Base-by-base conservation (phyloP, 2,797 vertebrate species). In the Spatula clypeata region DNA sequence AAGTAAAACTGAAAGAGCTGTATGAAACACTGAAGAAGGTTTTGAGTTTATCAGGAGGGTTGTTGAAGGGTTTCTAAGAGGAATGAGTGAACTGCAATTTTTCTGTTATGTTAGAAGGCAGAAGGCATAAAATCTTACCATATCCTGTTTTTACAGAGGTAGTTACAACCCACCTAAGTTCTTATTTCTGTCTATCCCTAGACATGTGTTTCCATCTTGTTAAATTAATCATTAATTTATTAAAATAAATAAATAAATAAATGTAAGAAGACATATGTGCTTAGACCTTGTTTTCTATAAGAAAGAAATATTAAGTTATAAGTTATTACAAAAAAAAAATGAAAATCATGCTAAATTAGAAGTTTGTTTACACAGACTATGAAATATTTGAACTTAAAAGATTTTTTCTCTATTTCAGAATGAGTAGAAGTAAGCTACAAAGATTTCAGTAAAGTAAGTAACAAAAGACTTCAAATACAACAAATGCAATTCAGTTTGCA, bases 181-280 rank as follows among this genome's bases (percentile, higher is more conserved):
- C 29, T 40, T 45, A 15, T 49, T 86, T 58, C 3, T 76, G 58
- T 77, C 62, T 1, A 29, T 38, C 42, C 15, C 1, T 14, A 38
- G 3, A 9, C 26, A 26, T 0, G 2, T 36, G 45, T 6, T 49
- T 42, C 4, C 31, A 75, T 11, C 15, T 7, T 0, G 1, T 8
- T 51, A 47, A 69, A 34, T 13, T 2, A 31, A 26, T 58, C 1
- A 62, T 73, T 71, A 38, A 4, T 57, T 31, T 71, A 29, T 23
- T 13, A 47, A 47, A 47, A 24, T 23, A 24, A 47, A 23, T 23
- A 23, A 47, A 70, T 44, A 3, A 60, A 44, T 38, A 13, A 38
- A 11, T 42, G 6, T 54, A 54, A 67, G 27, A 75, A 61, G 8
- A 4, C 1, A 1, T 4, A 45, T 3, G 2, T 34, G 6, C 67